These are phyloP conservation scores for Nematolebias whitei DNA, from an alignment of 2,113 vertebrate species.

Conservation along the genomic window DNA sequence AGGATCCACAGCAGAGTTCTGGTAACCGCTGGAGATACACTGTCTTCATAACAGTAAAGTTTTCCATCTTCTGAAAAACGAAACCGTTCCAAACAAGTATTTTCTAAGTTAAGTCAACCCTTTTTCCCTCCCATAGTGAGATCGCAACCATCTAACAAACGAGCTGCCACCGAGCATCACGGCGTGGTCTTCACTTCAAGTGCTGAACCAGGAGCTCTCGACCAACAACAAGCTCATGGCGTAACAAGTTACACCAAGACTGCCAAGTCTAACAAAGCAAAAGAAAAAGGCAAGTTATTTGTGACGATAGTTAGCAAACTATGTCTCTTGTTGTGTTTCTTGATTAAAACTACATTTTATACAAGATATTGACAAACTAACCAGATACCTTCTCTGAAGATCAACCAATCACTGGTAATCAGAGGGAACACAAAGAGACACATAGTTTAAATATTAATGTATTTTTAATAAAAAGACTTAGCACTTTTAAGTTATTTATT, in stretches of 20 bases:
- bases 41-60: too few species aligned
- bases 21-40: neutral
- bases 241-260: neutral
- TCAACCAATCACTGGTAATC: too few species aligned
- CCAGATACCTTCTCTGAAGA: too few species aligned
- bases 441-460: too few species aligned
- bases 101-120: neutral
- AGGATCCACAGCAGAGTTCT: neutral
- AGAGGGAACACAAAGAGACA: too few species aligned
- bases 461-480: too few species aligned
- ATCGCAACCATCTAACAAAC: too few species aligned
- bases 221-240: accelerated
- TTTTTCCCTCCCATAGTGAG: neutral
- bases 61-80: neutral
- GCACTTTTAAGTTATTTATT: too few species aligned
- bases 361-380: too few species aligned
- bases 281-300: neutral
- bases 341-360: too few species aligned
- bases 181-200: neutral
- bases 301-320: neutral
- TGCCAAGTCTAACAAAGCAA: neutral
- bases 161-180: accelerated
- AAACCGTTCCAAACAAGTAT: neutral
- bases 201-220: neutral
- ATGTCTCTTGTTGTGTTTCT: too few species aligned